Base-by-base conservation (phyloP, 92 coral and sea anemone species). In the Siderastrea siderea region DNA sequence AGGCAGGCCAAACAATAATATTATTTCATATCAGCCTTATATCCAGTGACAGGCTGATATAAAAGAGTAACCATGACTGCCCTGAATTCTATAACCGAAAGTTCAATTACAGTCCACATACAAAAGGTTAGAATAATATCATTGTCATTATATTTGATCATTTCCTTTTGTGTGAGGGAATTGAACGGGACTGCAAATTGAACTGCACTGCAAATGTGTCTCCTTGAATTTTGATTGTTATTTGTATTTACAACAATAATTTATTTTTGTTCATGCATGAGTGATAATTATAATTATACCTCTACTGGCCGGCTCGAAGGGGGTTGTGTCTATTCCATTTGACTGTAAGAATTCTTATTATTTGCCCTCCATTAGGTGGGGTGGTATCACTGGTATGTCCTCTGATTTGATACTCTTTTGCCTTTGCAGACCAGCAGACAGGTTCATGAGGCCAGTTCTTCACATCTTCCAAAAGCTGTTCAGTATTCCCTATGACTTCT, bases 381-480 rank as follows among this genome's bases (percentile, higher is more conserved):
- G 62, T 63, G 84, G 71, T 43, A 3, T 80, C 59, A 52, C 53
- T 80, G n/a, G 59, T 13, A 48, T 77, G 48, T 76, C 63, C 72
- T 76, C 83, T 85, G 4, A 85, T 76, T 3, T 76, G 13, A 51
- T 85, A 85, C 16, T 77, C n/a, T 64, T 57, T 86, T 44, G 84
- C 89, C 64, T 76, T 86, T 66, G 83, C 83, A 47, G 83, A 48
- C 89, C 89, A 76, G 83, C 80, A 65, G 26, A 86, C 62, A 44
- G 75, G 79, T 19, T 48, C 48, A 77, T 65, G 70, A 43, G 87
- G 83, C 86, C 91, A 87, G 74, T 3, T 79, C 15, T 13, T 58
- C 53, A 80, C 80, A 80, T 87, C 91, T 7, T 87, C 73, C 57
- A 80, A 19, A 19, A 87, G 66, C 81, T 87, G 54, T 62, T 87